Conservation (phyloP, 1,140 invertebrate species). For the Geopemphigus sp. region DNA sequence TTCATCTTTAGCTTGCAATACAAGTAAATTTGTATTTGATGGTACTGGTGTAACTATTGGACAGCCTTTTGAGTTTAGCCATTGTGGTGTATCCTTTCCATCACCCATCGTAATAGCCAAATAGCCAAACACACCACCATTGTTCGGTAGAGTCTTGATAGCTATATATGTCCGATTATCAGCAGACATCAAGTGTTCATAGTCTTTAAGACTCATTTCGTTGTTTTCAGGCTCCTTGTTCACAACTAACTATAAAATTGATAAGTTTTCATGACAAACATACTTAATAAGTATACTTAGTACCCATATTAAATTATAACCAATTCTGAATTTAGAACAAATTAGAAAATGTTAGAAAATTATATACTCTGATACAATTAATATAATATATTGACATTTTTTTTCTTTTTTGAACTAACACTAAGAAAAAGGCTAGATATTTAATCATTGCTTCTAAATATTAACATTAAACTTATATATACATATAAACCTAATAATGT, state of each 20-base stretch:
- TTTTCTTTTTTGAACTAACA: no score
- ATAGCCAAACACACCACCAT: constrained; percentile 20
- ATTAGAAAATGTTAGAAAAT: no score
- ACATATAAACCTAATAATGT: no score
- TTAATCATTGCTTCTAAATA: no score
- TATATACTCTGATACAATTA: no score
- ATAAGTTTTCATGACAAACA: no score
- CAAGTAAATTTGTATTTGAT: background rate
- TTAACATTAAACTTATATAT: no score
- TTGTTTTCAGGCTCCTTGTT: background rate
- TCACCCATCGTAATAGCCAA: constrained; percentile 20
- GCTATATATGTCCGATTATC: constrained; percentile 30
- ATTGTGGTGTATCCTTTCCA: background rate
- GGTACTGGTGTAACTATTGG: constrained; percentile 11
- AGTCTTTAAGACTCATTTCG: background rate
- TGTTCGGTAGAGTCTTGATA: background rate
- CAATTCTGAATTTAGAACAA: no score
- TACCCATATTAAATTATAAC: no score
- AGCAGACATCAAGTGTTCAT: background rate
- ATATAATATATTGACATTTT: no score
- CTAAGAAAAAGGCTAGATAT: no score
- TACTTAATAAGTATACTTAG: no score
- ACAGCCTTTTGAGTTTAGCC: background rate
- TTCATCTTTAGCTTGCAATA: background rate
- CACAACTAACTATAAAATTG: background rate